Evolutionary conservation across 2,113 vertebrate species (phyloP).

Genomic region (Anser cygnoides): DNA sequence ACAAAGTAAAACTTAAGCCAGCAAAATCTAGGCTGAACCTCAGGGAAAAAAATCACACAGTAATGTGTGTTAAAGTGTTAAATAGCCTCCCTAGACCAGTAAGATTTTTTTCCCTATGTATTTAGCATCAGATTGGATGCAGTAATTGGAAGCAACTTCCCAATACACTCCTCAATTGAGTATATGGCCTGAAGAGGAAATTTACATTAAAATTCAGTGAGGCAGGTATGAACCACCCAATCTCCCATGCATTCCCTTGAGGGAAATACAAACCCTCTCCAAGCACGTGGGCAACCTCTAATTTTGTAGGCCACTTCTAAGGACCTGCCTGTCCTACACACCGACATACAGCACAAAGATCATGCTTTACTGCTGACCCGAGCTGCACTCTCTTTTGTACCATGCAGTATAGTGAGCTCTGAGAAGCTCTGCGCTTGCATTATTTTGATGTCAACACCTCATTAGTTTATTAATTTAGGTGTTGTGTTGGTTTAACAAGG

Average conservation of each 20-base stretch:
- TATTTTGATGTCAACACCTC: neutral
- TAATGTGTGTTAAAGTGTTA: neutral
- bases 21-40: neutral
- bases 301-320: neutral
- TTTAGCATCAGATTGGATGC: neutral
- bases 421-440: neutral
- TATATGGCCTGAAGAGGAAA: neutral
- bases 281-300: neutral
- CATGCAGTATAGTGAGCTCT: neutral
- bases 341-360: neutral
- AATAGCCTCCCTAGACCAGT: neutral
- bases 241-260: neutral
- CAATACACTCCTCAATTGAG: neutral
- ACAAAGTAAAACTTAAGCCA: neutral
- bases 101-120: neutral
- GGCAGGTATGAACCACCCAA: fast-evolving
- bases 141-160: neutral
- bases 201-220: neutral
- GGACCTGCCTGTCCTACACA: neutral
- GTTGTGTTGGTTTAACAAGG: too few relatives aligned
- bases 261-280: neutral
- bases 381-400: neutral
- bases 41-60: neutral
- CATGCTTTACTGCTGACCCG: neutral
- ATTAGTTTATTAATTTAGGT: neutral